Evolutionary conservation across 2,888 invertebrate species (phyloP), one percentile per base, ranked within the genome.

Genomic region (Scaeva pyrastri): DNA sequence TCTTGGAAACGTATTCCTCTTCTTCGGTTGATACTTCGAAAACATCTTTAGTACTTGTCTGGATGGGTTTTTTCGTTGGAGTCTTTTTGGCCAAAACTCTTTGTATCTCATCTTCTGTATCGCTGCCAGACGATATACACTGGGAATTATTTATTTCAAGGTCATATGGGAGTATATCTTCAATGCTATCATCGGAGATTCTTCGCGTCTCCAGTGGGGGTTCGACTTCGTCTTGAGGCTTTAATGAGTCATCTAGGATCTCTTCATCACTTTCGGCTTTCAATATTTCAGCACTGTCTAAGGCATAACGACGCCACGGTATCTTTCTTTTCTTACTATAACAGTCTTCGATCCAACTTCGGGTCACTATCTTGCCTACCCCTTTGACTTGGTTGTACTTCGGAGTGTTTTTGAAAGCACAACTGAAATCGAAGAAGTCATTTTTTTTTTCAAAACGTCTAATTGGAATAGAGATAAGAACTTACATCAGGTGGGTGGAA

Each of bases 371-470:
- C 87, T 90, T 90, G 80, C 94, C 94, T 1, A 94, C 94, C 81
- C 94, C 94, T 88, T 94, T 94, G 2, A 96, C 96, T 92, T 96
- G 94, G 68, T 94, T 94, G 91, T 96, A 96, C 92, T 98, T 98
- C 5, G 98, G 98, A 6, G 98, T 98, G 91, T 97, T 97, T 6
- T 94, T 93, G 93, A 97, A 98, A 12, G 98, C 98, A 93, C 98
- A 98, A 56, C 98, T 97, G 92, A 7, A 93, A 92, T 50, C 11
- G 31, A 73, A 76, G 60, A 6, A 45, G 16, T 36, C 2, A 19
- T n/a, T n/a, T n/a, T n/a, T n/a, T n/a, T n/a, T n/a, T n/a, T n/a
- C n/a, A 23, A 19, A 73, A 4, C 19, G 16, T n/a, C 23, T 2
- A 14, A 26, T 52, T 41, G 43, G 26, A 21, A 7, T 55, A 12